Conservation (phyloP, 2,113 vertebrate genomes). For the Laticauda laticaudata region DNA sequence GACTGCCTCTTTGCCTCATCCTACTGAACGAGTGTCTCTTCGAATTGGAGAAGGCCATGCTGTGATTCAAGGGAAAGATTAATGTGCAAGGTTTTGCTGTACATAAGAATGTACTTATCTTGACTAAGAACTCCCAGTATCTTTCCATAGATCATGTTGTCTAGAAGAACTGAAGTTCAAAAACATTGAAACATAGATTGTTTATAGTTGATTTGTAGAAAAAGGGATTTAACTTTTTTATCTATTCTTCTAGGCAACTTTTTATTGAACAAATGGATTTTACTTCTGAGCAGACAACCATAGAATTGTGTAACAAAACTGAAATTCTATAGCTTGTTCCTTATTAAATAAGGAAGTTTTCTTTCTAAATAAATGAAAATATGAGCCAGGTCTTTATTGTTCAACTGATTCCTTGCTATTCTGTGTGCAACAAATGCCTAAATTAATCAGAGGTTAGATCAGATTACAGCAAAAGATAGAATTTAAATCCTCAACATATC, state of each 20-base stretch:
- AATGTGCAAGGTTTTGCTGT: background rate
- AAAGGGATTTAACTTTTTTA: background rate
- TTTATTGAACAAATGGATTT: background rate
- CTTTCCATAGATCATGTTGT: background rate
- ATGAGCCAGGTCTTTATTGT: background rate
- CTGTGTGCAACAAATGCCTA: background rate
- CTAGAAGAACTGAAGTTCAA: background rate
- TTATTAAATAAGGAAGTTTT: background rate
- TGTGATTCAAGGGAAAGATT: background rate
- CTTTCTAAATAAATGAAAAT: background rate
- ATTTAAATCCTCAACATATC: slow-evolving; percentile 2
- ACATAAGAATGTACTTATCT: background rate
- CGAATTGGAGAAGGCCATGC: too few species aligned
- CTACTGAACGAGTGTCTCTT: too few species aligned
- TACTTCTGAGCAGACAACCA: background rate
- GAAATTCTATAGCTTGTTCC: background rate
- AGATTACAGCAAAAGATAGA: background rate
- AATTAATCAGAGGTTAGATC: background rate
- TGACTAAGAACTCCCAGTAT: background rate
- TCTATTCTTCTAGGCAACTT: background rate
- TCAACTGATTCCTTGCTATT: background rate
- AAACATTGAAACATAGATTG: background rate
- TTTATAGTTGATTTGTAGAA: background rate
- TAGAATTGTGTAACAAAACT: background rate
- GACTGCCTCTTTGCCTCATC: too few species aligned